Evolutionary conservation across 1,140 invertebrate species (phyloP).

Genomic region (Calephelis nemesis): DNA sequence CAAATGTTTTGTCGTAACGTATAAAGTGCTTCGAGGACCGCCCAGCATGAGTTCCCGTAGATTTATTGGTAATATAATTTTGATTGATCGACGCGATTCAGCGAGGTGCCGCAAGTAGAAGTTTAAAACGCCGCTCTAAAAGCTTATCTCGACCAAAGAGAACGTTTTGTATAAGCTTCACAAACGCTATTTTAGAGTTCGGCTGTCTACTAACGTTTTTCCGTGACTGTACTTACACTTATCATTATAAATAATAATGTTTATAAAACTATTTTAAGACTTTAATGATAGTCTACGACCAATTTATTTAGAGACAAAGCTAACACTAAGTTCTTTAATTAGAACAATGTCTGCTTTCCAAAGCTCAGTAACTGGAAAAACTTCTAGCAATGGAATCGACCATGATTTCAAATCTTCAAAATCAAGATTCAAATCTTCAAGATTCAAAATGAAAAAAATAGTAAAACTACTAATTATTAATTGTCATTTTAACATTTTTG

Average conservation of each 20-base stretch:
- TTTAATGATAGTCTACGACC: too few species aligned
- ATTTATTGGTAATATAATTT: slow-evolving; percentile 77
- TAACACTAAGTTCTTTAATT: too few species aligned
- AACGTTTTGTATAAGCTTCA: slow-evolving; percentile 28
- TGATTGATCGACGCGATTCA: slow-evolving; percentile 66
- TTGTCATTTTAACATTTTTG: too few species aligned
- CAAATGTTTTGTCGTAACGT: slow-evolving; percentile 31
- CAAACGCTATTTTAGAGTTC: slow-evolving; percentile 10
- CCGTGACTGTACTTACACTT: neutral
- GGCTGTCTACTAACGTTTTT: neutral
- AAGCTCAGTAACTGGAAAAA: too few species aligned
- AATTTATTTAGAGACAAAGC: too few species aligned
- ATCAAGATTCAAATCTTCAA: too few species aligned
- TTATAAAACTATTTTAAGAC: too few species aligned
- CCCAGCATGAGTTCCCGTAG: slow-evolving; percentile 56
- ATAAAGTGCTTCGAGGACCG: slow-evolving; percentile 37
- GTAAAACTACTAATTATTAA: too few species aligned
- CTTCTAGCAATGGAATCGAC: too few species aligned
- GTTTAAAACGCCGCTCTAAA: slow-evolving; percentile 38
- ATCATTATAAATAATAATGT: neutral
- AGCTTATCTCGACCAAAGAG: slow-evolving; percentile 30
- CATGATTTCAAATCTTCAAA: too few species aligned
- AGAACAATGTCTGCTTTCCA: too few species aligned
- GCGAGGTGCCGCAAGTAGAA: slow-evolving; percentile 38
- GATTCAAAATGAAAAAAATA: too few species aligned